Evolutionary conservation across 2,888 invertebrate genomes (phyloP).

Genomic region (Boloria selene): DNA sequence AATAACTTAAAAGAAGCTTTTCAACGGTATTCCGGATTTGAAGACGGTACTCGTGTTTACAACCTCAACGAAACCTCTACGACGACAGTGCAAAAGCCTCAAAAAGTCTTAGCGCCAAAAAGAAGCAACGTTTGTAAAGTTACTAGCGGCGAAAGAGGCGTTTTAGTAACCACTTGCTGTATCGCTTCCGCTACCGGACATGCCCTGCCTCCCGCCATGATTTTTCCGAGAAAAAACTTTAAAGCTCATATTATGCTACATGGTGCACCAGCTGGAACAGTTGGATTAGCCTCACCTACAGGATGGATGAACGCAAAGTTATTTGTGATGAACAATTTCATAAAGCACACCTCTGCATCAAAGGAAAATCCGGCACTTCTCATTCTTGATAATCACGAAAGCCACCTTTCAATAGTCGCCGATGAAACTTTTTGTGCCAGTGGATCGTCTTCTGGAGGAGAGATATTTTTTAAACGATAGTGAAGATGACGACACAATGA

Average conservation of each 20-base stretch:
- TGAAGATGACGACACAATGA: no score
- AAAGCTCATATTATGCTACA: constrained; percentile 45
- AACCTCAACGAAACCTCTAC: constrained; percentile 26
- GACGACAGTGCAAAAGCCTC: constrained; percentile 24
- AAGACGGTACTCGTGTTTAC: constrained; percentile 15
- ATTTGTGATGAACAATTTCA: constrained; percentile 9
- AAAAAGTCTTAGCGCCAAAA: constrained; percentile 46
- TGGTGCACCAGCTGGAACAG: constrained; percentile 45
- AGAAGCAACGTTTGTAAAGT: constrained; percentile 20
- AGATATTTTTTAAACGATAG: no score
- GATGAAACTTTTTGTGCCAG: background rate
- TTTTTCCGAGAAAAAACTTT: constrained; percentile 21
- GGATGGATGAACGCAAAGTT: no score
- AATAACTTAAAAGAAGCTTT: constrained; percentile 15
- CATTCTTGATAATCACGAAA: constrained; percentile 40
- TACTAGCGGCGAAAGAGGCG: constrained; percentile 41
- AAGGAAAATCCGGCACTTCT: constrained; percentile 14
- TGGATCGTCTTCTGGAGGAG: no score
- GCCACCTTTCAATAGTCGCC: constrained; percentile 46
- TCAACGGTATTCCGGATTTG: constrained; percentile 6
- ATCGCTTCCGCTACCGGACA: constrained; percentile 42
- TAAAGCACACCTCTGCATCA: constrained; percentile 2
- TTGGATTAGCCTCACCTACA: no score
- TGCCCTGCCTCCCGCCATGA: constrained; percentile 13
- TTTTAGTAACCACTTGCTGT: constrained; percentile 46